Evolutionary conservation across 2,797 vertebrate species (phyloP), one percentile per base, ranked within the genome.

Genomic region (Sebastes hubbsi): DNA sequence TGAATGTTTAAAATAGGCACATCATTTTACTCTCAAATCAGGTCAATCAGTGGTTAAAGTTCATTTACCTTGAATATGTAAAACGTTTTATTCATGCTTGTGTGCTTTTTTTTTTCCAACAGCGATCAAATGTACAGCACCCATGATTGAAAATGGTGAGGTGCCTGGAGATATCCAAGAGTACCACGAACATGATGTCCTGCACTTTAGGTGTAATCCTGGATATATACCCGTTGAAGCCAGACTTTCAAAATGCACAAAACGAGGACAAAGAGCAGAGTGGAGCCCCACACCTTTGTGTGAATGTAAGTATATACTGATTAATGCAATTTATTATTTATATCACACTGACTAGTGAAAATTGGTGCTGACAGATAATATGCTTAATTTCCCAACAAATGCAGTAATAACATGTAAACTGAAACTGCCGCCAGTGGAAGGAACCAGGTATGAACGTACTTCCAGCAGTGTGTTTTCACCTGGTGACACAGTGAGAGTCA

Each of bases 271-370:
- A 0, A 65, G 1, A 76, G 63, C 90, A 9, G 82, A 62, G 0
- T 94, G 89, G 88, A 88, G 1, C 52, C 93, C 91, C 4, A 70
- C 69, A 24, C 94, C 94, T 58, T 0, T 0, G 0, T 94, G 93
- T 86, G 27, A 83, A 85, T 0, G 92, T 93, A 67, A 74, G 89
- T 71, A 49, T 54, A 4, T 32, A 12, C 2, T n/a, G n/a, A 74
- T 22, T 18, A 10, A 22, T 30, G 8, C 7, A 32, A 4, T 30
- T 32, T 13, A 30, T 42, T 60, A 18, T 4, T 65, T 49, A 2
- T 2, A 59, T 32, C 49, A 20, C 22, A n/a, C 6, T 46, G 8
- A 66, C 3, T 13, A 12, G 8, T 32, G 8, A 25, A 42, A 30
- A 1, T 4, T 27, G 18, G 10, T 55, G 18, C 29, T 84, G n/a